Percentiles rank a stretch among this genome's conserved stretches.
These are phyloP conservation scores for Trichopria drosophilae DNA, from an alignment of 2,888 invertebrate genomes.

Conservation along the genomic window DNA sequence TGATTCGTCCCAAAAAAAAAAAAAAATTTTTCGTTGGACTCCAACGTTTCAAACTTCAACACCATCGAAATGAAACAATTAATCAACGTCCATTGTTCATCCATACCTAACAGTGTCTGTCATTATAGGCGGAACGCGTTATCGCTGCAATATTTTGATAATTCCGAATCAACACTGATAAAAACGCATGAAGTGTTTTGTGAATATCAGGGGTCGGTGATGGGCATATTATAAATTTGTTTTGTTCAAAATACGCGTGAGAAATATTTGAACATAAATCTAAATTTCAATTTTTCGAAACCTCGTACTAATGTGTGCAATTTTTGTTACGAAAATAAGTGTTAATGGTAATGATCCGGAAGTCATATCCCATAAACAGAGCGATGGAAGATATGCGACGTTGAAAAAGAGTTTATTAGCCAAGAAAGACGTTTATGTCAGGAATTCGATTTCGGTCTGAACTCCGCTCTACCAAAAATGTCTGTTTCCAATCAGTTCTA, in stretches of 20 bases:
- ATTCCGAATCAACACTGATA: too few relatives aligned
- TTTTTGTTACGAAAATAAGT: slow-evolving; percentile 19
- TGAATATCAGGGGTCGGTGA: too few relatives aligned
- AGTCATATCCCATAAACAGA: slow-evolving; percentile 14
- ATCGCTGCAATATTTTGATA: too few relatives aligned
- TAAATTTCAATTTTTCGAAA: slow-evolving; percentile 24
- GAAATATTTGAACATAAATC: slow-evolving; percentile 24
- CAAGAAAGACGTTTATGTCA: too few relatives aligned
- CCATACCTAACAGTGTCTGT: not conserved
- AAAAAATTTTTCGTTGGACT: too few relatives aligned
- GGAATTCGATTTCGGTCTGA: slow-evolving; percentile 35
- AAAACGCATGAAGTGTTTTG: too few relatives aligned
- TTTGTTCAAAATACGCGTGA: slow-evolving; percentile 16
- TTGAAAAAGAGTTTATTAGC: slow-evolving; percentile 19
- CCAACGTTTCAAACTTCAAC: too few relatives aligned
- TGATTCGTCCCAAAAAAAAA: too few relatives aligned
- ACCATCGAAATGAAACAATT: not conserved
- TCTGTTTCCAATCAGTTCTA: slow-evolving; percentile 34
- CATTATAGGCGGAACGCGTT: too few relatives aligned
- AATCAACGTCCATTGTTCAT: not conserved
- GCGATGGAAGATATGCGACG: slow-evolving; percentile 13
- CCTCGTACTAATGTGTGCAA: slow-evolving; percentile 28
- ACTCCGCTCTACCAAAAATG: slow-evolving; percentile 33
- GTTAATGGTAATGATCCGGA: not conserved
- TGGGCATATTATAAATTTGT: too few relatives aligned